Conservation (phyloP, 1,140 invertebrate genomes). For the Nephotettix cincticeps region DNA sequence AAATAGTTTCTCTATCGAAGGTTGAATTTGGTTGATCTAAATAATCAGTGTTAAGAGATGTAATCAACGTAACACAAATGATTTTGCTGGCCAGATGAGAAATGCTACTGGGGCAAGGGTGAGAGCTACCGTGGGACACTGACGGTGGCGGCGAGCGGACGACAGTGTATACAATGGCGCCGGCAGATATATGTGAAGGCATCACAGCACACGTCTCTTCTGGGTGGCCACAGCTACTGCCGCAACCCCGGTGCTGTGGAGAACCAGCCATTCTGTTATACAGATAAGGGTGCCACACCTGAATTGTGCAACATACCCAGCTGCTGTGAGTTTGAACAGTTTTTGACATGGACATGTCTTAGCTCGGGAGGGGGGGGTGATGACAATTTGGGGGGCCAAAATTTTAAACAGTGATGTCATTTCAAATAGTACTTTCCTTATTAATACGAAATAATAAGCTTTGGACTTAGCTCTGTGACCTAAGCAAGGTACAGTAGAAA, state of each 20-base stretch:
- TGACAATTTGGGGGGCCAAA: no score
- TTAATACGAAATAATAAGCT: no score
- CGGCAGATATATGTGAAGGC: constrained; percentile 71
- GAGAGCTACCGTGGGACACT: constrained; percentile 77
- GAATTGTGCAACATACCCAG: constrained; percentile 83
- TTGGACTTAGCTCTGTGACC: no score
- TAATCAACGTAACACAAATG: no score
- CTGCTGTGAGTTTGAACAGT: constrained; percentile 72
- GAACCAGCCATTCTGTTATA: constrained; percentile 88
- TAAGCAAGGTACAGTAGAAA: no score
- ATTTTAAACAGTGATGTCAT: no score
- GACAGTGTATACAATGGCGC: constrained; percentile 81
- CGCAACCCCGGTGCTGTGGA: constrained; percentile 83
- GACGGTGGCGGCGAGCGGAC: constrained; percentile 67
- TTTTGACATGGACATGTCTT: no score
- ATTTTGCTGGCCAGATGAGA: constrained; percentile 60
- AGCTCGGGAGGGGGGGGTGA: no score
- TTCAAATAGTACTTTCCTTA: no score
- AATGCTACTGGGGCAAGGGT: constrained; percentile 85
- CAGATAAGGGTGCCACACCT: constrained; percentile 59
- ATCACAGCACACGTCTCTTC: constrained; percentile 77
- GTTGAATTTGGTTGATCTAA: no score
- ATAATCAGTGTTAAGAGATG: no score
- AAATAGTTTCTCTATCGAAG: no score
- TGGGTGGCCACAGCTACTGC: constrained; percentile 87